These are phyloP conservation scores for Chrysemys picta DNA, from an alignment of 2,113 vertebrate species.

Conservation along the genomic window DNA sequence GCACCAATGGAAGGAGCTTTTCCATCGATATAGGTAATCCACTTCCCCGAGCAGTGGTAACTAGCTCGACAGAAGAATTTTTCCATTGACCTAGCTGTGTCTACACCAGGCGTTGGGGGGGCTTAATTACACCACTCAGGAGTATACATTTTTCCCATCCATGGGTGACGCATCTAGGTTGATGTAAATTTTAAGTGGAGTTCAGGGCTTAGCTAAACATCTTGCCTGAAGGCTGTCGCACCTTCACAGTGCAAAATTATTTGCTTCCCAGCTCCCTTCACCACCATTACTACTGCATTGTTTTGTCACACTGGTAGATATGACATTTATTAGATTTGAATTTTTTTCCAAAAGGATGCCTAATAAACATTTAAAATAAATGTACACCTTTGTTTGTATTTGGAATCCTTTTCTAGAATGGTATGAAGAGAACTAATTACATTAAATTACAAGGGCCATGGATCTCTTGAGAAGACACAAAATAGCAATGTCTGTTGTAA, in stretches of 20 bases:
- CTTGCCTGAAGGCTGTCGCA: too few species aligned
- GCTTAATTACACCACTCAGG: background rate
- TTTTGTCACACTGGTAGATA: background rate
- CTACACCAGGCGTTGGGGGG: background rate
- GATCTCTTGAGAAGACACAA: background rate
- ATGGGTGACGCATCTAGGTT: background rate
- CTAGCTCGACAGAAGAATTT: background rate
- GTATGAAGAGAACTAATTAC: background rate
- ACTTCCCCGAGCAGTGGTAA: background rate
- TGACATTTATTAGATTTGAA: too few species aligned
- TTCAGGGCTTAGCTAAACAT: too few species aligned
- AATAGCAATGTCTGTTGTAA: background rate
- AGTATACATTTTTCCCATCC: background rate
- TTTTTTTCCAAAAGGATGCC: background rate
- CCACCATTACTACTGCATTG: background rate
- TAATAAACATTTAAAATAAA: background rate
- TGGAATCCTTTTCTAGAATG: background rate
- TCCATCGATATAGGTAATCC: background rate
- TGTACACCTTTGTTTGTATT: background rate
- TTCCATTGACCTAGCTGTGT: background rate
- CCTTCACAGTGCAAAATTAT: too few species aligned
- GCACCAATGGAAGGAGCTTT: background rate
- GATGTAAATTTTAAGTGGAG: background rate
- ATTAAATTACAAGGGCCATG: background rate
- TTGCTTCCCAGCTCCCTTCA: background rate